Evolutionary conservation across 1,140 invertebrate genomes (phyloP).

Genomic region (Diplogasteroides magnus): DNA sequence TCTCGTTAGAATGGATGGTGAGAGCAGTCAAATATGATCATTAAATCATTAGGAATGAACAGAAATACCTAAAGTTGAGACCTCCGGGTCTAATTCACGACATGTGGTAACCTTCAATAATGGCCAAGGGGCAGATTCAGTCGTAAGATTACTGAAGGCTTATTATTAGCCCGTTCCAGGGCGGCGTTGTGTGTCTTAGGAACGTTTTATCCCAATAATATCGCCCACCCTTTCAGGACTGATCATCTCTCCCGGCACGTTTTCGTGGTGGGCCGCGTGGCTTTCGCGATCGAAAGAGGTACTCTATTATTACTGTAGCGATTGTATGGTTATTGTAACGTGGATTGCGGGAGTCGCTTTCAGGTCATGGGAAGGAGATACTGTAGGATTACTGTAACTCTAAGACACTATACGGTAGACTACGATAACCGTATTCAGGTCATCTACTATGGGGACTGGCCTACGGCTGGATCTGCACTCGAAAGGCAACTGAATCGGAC

Average conservation of each 20-base stretch:
- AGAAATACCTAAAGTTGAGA: too few relatives aligned
- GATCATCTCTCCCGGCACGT: background rate
- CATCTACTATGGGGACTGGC: background rate
- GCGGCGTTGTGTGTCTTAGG: too few relatives aligned
- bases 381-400: background rate
- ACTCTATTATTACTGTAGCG: background rate
- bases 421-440: too few relatives aligned
- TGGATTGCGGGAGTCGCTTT: background rate
- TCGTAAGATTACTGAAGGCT: too few relatives aligned
- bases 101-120: too few relatives aligned
- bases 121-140: too few relatives aligned
- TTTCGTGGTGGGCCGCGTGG: background rate
- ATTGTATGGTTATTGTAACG: background rate
- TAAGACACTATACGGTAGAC: too few relatives aligned
- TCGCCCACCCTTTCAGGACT: background rate
- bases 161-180: too few relatives aligned
- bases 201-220: too few relatives aligned
- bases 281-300: background rate
- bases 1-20: background rate
- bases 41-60: too few relatives aligned
- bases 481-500: background rate
- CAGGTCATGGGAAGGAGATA: background rate
- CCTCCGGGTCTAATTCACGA: too few relatives aligned
- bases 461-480: background rate
- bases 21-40: too few relatives aligned